Percentiles rank a stretch among this genome's conserved stretches.
phyloP scores from a whole-genome alignment of 1,140 invertebrate genomes.

The Vanessa atalanta region DNA sequence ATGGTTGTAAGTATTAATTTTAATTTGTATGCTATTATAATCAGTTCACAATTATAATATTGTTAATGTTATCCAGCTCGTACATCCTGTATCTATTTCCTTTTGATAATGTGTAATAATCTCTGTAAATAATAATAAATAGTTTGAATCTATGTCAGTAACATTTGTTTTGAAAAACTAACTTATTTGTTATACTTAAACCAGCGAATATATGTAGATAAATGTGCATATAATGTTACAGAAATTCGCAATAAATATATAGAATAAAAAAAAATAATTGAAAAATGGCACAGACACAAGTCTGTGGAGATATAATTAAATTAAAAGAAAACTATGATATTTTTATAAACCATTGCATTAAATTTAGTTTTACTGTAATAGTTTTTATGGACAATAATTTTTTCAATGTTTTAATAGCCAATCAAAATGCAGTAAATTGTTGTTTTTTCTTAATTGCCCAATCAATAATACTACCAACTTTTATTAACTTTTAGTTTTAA shows the following conservation, averaged over 20 bases:
- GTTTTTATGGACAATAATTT: not conserved
- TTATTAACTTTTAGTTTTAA: not conserved
- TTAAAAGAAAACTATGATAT: too few species aligned
- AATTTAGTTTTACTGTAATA: too few species aligned
- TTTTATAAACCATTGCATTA: too few species aligned
- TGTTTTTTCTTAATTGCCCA: not conserved
- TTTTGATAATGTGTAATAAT: conserved; percentile 13
- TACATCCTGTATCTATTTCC: conserved; percentile 27
- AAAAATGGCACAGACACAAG: too few species aligned
- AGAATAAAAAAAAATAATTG: too few species aligned
- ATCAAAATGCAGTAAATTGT: not conserved
- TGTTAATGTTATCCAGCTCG: conserved; percentile 2
- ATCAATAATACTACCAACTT: conserved; percentile 1
- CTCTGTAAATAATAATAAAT: conserved; percentile 7
- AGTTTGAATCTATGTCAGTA: conserved; percentile 7
- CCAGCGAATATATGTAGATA: too few species aligned
- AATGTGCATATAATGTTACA: too few species aligned
- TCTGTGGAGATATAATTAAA: too few species aligned
- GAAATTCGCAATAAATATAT: too few species aligned
- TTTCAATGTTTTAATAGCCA: not conserved
- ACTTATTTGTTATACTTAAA: too few species aligned
- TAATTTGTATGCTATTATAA: not conserved
- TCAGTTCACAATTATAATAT: not conserved
- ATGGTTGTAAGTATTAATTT: conserved; percentile 11
- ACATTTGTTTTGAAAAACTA: not conserved